Percentiles rank a stretch among this genome's conserved stretches.
Conservation (phyloP, 2,113 vertebrate genomes). For the Rhizomys pruinosus region DNA sequence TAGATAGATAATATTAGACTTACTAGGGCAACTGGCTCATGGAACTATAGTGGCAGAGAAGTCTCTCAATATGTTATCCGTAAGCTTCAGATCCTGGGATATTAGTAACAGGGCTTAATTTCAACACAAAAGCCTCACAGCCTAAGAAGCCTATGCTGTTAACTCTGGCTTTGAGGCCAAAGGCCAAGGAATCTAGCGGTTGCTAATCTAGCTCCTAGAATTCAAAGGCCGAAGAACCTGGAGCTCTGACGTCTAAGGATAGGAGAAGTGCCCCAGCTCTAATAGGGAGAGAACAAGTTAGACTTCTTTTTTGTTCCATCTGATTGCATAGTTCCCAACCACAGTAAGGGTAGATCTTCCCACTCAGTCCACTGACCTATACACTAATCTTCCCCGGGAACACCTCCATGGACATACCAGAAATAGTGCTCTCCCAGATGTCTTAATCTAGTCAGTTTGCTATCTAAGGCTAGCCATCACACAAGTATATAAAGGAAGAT, state of each 20-base stretch:
- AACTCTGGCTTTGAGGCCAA: neutral
- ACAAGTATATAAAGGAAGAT: constrained; percentile 1
- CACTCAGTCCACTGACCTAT: neutral
- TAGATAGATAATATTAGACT: neutral
- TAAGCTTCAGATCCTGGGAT: neutral
- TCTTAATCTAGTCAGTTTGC: neutral
- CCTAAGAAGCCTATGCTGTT: neutral
- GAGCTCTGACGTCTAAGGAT: neutral
- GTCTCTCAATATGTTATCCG: neutral
- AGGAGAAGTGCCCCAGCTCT: neutral
- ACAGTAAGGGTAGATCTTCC: neutral
- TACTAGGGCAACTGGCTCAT: neutral
- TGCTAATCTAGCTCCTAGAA: neutral
- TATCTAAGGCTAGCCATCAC: neutral
- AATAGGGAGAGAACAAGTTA: neutral
- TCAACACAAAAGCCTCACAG: neutral
- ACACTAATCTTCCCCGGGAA: neutral
- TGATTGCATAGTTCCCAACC: neutral
- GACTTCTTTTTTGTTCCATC: neutral
- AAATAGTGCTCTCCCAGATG: neutral
- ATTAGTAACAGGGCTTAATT: neutral
- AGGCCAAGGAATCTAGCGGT: neutral
- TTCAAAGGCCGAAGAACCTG: neutral
- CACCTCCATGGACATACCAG: neutral
- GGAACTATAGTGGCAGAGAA: neutral